Evolutionary conservation across 2,888 invertebrate genomes (phyloP).

Genomic region (Onthophagus sagittarius): DNA sequence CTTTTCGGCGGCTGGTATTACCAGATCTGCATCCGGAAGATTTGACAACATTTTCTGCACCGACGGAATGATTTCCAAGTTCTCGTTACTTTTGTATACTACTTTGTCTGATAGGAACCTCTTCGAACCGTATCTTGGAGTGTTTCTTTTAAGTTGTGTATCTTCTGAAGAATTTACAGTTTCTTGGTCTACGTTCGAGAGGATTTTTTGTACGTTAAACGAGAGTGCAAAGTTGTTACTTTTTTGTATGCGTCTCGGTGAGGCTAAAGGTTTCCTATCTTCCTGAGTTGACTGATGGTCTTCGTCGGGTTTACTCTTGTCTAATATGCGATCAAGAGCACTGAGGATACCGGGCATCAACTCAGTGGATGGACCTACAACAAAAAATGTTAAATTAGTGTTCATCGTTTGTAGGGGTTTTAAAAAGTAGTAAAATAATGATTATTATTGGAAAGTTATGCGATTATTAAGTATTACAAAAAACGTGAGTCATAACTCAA

Average conservation of each 20-base stretch:
- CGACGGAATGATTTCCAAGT: slow-evolving; percentile 47
- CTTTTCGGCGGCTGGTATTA: slow-evolving; percentile 26
- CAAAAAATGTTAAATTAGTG: slow-evolving; percentile 29
- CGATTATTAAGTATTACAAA: too few species aligned
- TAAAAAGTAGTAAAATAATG: background rate
- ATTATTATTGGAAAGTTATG: too few species aligned
- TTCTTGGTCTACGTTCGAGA: slow-evolving; percentile 53
- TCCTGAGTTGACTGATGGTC: slow-evolving; percentile 28
- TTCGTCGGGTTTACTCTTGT: slow-evolving; percentile 15
- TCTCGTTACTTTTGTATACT: slow-evolving; percentile 40
- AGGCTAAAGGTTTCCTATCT: slow-evolving; percentile 56
- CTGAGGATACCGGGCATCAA: slow-evolving; percentile 81
- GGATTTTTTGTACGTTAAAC: slow-evolving; percentile 60
- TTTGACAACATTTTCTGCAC: slow-evolving; percentile 56
- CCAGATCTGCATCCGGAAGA: slow-evolving; percentile 48
- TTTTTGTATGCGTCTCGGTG: slow-evolving; percentile 50
- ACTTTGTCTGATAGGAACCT: slow-evolving; percentile 18
- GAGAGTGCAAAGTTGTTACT: slow-evolving; percentile 54
- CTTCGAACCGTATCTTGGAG: slow-evolving; percentile 27
- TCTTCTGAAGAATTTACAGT: slow-evolving; percentile 44
- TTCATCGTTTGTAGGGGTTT: background rate
- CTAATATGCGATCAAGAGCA: slow-evolving; percentile 76
- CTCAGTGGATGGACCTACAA: slow-evolving; percentile 82
- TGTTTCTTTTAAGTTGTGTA: slow-evolving; percentile 20
- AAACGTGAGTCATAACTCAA: too few species aligned